These are phyloP conservation scores for Laothoe populi DNA, from an alignment of 2,888 invertebrate genomes.

Conservation along the genomic window DNA sequence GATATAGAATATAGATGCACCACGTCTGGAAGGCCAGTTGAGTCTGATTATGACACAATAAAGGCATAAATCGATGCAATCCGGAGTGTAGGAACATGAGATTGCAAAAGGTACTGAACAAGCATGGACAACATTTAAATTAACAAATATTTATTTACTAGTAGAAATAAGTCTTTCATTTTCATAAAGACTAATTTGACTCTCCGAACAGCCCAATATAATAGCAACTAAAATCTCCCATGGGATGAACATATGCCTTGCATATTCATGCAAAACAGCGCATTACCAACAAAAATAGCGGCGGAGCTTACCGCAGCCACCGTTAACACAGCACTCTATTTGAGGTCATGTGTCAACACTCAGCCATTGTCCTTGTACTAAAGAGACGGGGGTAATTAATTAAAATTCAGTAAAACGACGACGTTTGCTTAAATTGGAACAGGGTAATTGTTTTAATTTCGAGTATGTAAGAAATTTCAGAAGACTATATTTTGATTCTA, in stretches of 20 bases:
- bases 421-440: constrained; percentile 29
- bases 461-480: neutral
- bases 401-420: constrained; percentile 38
- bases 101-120: too few species aligned
- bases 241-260: neutral
- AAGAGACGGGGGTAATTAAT: constrained; percentile 31
- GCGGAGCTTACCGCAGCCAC: constrained; percentile 35
- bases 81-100: too few species aligned
- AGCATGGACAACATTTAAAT: too few species aligned
- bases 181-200: too few species aligned
- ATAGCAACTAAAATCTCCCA: neutral
- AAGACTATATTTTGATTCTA: too few species aligned
- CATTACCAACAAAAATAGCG: constrained; percentile 45
- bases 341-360: constrained; percentile 38
- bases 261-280: constrained; percentile 30
- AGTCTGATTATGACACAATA: too few species aligned
- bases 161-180: too few species aligned
- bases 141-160: too few species aligned
- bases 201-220: neutral
- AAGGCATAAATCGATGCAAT: too few species aligned
- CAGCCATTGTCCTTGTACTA: constrained; percentile 34
- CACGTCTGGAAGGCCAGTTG: too few species aligned
- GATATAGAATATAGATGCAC: too few species aligned
- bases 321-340: constrained; percentile 48
- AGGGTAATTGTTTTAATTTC: constrained; percentile 29